Percentiles rank a stretch among this genome's conserved stretches.
These are phyloP conservation scores for Ramphastos sulfuratus DNA, from an alignment of 2,113 vertebrate genomes.

Conservation along the genomic window DNA sequence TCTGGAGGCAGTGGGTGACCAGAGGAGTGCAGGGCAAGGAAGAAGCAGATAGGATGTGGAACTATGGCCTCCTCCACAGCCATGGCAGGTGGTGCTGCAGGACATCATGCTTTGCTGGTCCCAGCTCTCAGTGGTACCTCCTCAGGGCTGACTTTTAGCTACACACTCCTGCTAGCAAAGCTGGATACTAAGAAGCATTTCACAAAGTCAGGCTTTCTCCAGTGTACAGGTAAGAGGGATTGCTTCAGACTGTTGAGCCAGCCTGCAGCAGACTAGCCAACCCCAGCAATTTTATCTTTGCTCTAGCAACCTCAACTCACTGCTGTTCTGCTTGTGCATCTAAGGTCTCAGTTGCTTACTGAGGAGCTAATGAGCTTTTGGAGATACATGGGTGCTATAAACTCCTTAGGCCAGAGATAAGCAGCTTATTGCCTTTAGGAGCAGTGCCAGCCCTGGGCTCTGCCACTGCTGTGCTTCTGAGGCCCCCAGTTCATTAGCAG, in stretches of 20 bases:
- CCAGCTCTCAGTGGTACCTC: not conserved
- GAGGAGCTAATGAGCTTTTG: slow-evolving; percentile 62
- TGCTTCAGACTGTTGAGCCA: not conserved
- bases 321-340: slow-evolving; percentile 7
- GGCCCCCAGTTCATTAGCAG: not conserved
- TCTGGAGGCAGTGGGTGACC: not conserved
- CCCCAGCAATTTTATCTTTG: slow-evolving; percentile 5
- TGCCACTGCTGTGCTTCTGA: not conserved
- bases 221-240: not conserved
- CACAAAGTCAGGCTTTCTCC: not conserved
- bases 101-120: accelerated
- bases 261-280: not conserved
- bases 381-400: slow-evolving; percentile 53
- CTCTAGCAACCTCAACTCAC: not conserved
- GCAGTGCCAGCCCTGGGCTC: slow-evolving; percentile 14
- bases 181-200: not conserved
- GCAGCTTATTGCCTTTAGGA: slow-evolving; percentile 49
- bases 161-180: not conserved
- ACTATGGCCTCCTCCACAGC: not conserved
- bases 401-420: slow-evolving; percentile 56
- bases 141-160: not conserved
- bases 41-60: not conserved
- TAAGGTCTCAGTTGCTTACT: slow-evolving; percentile 27
- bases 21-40: not conserved
- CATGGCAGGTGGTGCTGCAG: not conserved